Evolutionary conservation across 2,113 vertebrate species (phyloP).

Genomic region (Dipodomys spectabilis): DNA sequence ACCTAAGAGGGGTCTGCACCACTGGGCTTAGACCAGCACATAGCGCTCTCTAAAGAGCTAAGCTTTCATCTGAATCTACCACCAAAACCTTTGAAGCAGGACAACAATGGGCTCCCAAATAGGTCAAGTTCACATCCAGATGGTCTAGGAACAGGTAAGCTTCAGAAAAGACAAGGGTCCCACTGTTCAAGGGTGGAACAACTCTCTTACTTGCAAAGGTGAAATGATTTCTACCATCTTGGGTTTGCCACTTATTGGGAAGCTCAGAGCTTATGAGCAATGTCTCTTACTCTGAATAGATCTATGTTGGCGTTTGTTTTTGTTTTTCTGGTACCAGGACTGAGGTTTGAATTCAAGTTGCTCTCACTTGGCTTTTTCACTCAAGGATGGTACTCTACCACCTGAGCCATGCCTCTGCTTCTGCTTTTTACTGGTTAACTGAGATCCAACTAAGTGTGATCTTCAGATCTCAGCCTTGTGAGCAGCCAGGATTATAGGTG

Average conservation of each 20-base stretch:
- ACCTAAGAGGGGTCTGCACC: background rate
- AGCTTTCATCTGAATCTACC: background rate
- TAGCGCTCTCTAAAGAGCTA: background rate
- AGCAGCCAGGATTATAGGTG: no score
- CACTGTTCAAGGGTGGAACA: background rate
- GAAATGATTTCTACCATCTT: background rate
- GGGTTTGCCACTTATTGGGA: background rate
- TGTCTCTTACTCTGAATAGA: background rate
- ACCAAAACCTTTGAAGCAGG: background rate
- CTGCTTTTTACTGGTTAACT: no score
- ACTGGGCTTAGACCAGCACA: background rate
- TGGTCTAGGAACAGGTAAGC: no score
- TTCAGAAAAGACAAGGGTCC: background rate
- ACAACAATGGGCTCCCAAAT: background rate
- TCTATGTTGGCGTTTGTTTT: no score
- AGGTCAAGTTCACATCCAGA: background rate
- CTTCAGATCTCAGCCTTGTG: no score
- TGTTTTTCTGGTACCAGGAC: background rate
- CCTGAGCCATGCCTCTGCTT: no score
- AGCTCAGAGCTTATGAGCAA: background rate
- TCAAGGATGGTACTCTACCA: no score
- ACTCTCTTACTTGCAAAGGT: background rate
- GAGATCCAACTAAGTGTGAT: no score
- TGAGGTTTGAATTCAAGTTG: no score
- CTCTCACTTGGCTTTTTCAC: no score